These are phyloP conservation scores for Panzeria rudis DNA, from an alignment of 2,888 invertebrate species.

Conservation along the genomic window DNA sequence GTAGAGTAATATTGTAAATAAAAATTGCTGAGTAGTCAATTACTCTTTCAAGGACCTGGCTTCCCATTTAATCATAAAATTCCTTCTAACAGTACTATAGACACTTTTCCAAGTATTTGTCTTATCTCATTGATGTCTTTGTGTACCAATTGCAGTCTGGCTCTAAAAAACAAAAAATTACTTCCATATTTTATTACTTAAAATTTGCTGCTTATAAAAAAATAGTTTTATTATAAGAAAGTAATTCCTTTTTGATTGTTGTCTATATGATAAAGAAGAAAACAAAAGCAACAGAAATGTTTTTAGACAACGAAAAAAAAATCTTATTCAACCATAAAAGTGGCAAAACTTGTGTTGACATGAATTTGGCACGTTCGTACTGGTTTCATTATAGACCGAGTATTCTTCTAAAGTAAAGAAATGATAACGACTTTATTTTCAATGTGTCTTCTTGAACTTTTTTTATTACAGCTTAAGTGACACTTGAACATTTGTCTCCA, in stretches of 20 bases:
- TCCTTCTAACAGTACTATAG: neutral
- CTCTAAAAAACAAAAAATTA: slow-evolving; percentile 10
- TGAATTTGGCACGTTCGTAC: slow-evolving; percentile 51
- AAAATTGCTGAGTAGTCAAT: neutral
- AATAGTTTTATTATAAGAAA: slow-evolving; percentile 4
- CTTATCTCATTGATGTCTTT: slow-evolving; percentile 45
- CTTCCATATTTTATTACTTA: slow-evolving; percentile 30
- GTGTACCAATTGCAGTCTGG: slow-evolving; percentile 26
- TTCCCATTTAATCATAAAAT: neutral
- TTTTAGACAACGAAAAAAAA: slow-evolving; percentile 3
- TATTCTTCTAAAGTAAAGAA: neutral
- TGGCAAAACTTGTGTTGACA: slow-evolving; percentile 64
- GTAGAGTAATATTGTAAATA: neutral
- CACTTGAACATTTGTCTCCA: slow-evolving; percentile 51
- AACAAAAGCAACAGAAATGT: slow-evolving; percentile 9
- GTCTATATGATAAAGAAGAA: neutral
- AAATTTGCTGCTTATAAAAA: slow-evolving; percentile 4
- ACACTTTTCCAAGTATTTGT: slow-evolving; percentile 39
- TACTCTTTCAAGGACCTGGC: neutral
- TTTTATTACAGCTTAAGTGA: slow-evolving; percentile 47
- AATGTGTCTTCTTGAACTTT: slow-evolving; percentile 2
- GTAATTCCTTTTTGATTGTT: slow-evolving; percentile 21
- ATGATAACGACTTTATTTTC: slow-evolving; percentile 51
- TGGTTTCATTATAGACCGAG: slow-evolving; percentile 12
- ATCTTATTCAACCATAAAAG: slow-evolving; percentile 61